Conservation (phyloP, 2,113 vertebrate species). For the Leucopsar rothschildi region DNA sequence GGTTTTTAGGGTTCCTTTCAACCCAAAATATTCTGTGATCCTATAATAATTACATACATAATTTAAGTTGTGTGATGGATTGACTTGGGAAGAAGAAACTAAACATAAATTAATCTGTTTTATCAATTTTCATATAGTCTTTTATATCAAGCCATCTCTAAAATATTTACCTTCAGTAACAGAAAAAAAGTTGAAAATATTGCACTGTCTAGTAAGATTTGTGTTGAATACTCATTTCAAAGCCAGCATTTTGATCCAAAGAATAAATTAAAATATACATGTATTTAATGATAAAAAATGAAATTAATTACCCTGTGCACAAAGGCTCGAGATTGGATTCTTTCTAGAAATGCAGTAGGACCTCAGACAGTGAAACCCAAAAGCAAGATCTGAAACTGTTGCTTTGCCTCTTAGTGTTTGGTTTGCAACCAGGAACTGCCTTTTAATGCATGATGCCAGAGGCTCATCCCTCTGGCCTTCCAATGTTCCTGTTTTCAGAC, state of each 20-base stretch:
- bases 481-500: neutral
- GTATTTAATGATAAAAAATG: neutral
- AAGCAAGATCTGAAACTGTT: neutral
- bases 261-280: neutral
- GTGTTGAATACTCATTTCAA: neutral
- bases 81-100: neutral
- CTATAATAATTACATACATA: neutral
- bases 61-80: neutral
- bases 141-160: neutral
- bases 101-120: neutral
- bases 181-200: neutral
- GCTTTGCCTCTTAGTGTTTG: neutral
- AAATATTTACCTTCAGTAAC: neutral
- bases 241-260: neutral
- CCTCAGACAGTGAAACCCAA: neutral
- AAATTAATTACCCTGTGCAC: neutral
- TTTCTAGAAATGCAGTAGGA: neutral
- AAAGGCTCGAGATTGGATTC: neutral
- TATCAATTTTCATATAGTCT: neutral
- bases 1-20: neutral
- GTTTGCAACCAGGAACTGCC: neutral
- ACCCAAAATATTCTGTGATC: neutral
- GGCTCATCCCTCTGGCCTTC: neutral
- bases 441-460: neutral
- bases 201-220: neutral